Conservation (phyloP, 2,888 invertebrate species). For the Lordiphosa andalusiaca region DNA sequence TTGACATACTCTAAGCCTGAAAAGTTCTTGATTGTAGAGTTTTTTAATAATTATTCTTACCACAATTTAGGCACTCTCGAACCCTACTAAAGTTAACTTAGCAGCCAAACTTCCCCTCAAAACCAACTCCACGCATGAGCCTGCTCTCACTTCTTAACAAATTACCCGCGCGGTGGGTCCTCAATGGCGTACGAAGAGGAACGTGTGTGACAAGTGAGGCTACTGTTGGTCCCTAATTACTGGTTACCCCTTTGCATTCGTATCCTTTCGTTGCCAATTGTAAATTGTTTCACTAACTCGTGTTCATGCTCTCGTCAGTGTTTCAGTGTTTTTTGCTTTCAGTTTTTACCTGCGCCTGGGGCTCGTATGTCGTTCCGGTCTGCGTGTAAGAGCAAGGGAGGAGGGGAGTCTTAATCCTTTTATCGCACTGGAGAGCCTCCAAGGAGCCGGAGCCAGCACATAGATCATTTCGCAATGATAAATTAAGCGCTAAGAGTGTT, state of each 20-base stretch:
- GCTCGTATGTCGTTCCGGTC: slow-evolving; percentile 36
- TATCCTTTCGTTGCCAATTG: slow-evolving; percentile 19
- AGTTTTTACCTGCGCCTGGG: neutral
- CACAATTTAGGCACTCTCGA: too few relatives aligned
- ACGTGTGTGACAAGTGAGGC: slow-evolving; percentile 53
- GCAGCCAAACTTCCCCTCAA: too few relatives aligned
- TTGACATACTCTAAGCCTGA: too few relatives aligned
- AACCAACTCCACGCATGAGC: too few relatives aligned
- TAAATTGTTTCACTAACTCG: slow-evolving; percentile 57
- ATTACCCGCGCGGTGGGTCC: slow-evolving; percentile 45
- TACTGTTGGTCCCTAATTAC: slow-evolving; percentile 59
- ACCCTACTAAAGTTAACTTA: too few relatives aligned
- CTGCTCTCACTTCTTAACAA: too few relatives aligned
- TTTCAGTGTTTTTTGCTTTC: slow-evolving; percentile 4
- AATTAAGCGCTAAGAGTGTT: slow-evolving; percentile 80
- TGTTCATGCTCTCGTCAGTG: slow-evolving; percentile 60
- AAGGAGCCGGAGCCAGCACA: slow-evolving; percentile 27
- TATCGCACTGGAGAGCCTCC: slow-evolving; percentile 52
- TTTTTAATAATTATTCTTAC: too few relatives aligned
- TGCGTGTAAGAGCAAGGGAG: slow-evolving; percentile 28
- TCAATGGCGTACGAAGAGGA: slow-evolving; percentile 10
- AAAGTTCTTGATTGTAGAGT: too few relatives aligned
- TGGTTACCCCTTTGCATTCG: slow-evolving; percentile 6
- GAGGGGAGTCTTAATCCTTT: slow-evolving; percentile 70
- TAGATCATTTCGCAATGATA: slow-evolving; percentile 79